phyloP scores from a whole-genome alignment of 2,888 invertebrate species.

The Dinocampus coccinellae region DNA sequence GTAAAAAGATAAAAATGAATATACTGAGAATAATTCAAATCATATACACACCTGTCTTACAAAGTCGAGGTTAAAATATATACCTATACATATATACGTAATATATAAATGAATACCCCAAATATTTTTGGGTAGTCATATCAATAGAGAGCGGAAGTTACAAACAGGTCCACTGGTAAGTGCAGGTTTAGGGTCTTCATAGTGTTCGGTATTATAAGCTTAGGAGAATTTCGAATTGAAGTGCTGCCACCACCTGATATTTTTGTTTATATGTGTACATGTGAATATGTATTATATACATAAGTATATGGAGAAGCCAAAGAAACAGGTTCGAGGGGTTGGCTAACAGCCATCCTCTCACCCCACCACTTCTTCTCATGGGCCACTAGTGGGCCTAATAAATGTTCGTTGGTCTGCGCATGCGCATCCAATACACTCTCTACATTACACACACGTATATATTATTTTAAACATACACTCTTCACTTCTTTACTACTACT shows the following conservation, averaged over 20 bases:
- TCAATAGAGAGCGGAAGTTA: slow-evolving; percentile 15
- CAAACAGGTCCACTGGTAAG: slow-evolving; percentile 16
- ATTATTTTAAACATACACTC: slow-evolving; percentile 50
- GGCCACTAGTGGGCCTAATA: background rate
- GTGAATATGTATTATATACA: background rate
- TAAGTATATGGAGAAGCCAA: slow-evolving; percentile 27
- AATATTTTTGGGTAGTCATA: background rate
- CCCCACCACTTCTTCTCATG: slow-evolving; percentile 20
- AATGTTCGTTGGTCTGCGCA: slow-evolving; percentile 20
- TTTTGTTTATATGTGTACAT: too few relatives aligned
- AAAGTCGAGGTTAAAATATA: slow-evolving; percentile 1
- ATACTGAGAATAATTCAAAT: too few relatives aligned
- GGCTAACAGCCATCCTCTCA: slow-evolving; percentile 40
- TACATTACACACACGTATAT: slow-evolving; percentile 1
- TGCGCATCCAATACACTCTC: slow-evolving; percentile 12
- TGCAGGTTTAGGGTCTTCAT: slow-evolving; percentile 1
- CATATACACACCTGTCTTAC: slow-evolving; percentile 3
- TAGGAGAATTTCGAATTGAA: slow-evolving; percentile 40
- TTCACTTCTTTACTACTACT: slow-evolving; percentile 34
- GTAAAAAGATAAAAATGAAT: too few relatives aligned
- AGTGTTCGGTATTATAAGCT: slow-evolving; percentile 17
- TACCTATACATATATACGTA: too few relatives aligned
- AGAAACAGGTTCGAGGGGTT: slow-evolving; percentile 47
- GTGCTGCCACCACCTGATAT: slow-evolving; percentile 57
- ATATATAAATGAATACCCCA: background rate